Conservation (phyloP, 2,888 invertebrate genomes). For the Sphaeridia pumilis region DNA sequence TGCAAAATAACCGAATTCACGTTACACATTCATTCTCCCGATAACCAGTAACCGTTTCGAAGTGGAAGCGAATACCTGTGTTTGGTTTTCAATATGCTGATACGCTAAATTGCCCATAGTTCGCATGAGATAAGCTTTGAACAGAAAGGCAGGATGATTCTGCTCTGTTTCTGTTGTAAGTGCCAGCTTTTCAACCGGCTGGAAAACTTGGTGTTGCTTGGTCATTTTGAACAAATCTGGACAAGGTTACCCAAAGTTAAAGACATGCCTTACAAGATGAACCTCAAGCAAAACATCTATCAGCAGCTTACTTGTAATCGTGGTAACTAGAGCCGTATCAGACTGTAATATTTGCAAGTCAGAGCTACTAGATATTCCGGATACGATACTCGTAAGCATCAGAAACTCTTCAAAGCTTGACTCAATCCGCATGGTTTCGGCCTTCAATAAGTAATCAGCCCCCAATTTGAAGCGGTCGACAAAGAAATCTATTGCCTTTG, state of each 20-base stretch:
- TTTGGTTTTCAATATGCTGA: conserved; percentile 60
- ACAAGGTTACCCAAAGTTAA: too few species aligned
- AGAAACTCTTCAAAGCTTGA: conserved; percentile 7
- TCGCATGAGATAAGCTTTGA: conserved; percentile 64
- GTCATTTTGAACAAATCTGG: conserved; percentile 11
- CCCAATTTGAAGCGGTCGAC: not conserved
- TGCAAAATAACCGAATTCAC: not conserved
- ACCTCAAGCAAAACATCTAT: too few species aligned
- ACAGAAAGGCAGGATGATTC: conserved; percentile 65
- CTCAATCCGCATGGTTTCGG: conserved; percentile 2
- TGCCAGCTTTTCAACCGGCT: conserved; percentile 15
- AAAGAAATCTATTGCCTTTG: conserved; percentile 7
- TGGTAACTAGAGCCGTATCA: conserved; percentile 3
- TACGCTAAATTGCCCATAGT: conserved; percentile 69
- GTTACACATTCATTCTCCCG: too few species aligned
- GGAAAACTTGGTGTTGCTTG: conserved; percentile 1
- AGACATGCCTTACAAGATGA: too few species aligned
- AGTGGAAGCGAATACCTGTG: too few species aligned
- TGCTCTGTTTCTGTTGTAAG: conserved; percentile 42
- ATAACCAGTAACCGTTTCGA: too few species aligned
- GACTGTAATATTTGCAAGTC: conserved; percentile 1
- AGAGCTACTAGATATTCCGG: not conserved
- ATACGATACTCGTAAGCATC: not conserved
- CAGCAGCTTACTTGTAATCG: too few species aligned
- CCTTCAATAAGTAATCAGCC: conserved; percentile 11